These are phyloP conservation scores for Ploceus nigricollis DNA, from an alignment of 2,113 vertebrate genomes.

Conservation along the genomic window DNA sequence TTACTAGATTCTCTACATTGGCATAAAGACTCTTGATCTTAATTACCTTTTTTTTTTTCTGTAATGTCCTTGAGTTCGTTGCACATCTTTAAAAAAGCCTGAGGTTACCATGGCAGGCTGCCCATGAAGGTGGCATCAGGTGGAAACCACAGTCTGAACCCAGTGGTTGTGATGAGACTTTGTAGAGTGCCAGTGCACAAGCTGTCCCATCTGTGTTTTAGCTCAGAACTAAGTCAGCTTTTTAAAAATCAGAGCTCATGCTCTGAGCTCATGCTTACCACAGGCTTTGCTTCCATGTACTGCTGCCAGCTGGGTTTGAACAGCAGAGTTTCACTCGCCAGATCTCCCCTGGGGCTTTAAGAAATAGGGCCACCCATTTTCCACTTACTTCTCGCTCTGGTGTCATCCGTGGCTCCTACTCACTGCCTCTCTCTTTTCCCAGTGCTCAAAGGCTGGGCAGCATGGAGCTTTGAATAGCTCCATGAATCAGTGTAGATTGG, in stretches of 20 bases:
- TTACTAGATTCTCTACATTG: not conserved
- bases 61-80: not conserved
- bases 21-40: not conserved
- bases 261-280: not conserved
- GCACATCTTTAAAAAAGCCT: not conserved
- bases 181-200: not conserved
- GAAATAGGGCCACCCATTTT: not conserved
- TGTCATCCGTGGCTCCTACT: not conserved
- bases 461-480: not conserved
- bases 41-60: not conserved
- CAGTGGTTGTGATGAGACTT: not conserved
- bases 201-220: not conserved
- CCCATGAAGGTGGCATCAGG: fast-evolving
- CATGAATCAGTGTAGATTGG: not conserved
- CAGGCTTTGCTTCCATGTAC: not conserved
- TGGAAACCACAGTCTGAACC: not conserved
- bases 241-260: not conserved
- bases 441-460: not conserved
- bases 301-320: not conserved
- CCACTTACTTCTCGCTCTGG: fast-evolving
- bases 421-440: not conserved
- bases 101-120: fast-evolving
- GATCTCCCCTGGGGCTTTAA: not conserved
- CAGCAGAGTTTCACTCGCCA: fast-evolving
- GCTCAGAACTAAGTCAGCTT: not conserved